Conservation (phyloP, 64 coral and sea anemone genomes). For the Pocillopora damicornis region DNA sequence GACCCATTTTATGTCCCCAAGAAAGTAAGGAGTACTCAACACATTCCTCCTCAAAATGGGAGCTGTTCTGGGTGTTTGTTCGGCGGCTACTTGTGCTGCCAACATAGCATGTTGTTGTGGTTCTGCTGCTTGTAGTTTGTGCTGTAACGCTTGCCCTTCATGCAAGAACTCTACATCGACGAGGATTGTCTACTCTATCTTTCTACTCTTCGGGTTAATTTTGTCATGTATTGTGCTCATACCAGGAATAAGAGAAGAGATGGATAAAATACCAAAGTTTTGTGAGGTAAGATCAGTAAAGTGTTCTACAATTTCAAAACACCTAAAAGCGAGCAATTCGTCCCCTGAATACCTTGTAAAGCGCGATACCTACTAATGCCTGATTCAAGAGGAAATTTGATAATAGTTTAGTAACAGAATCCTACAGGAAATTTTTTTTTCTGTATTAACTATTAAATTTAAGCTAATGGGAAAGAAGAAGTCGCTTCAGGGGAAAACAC, state of each 20-base stretch:
- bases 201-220: constrained; percentile 79
- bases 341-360: no score
- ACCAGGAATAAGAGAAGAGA: constrained; percentile 73
- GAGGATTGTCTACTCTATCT: constrained; percentile 80
- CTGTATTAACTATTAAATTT: no score
- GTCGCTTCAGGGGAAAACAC: no score
- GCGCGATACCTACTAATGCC: no score
- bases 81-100: constrained; percentile 77
- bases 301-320: neutral
- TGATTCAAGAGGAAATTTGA: no score
- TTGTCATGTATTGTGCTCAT: constrained; percentile 74
- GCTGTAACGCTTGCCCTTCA: constrained; percentile 74
- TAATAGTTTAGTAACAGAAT: no score
- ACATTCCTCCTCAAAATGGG: constrained; percentile 48
- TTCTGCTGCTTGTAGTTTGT: constrained; percentile 71
- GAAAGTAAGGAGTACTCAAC: neutral
- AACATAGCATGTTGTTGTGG: constrained; percentile 87
- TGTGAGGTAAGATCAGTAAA: constrained; percentile 63
- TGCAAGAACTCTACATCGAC: constrained; percentile 86
- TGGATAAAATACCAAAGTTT: constrained; percentile 73
- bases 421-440: no score
- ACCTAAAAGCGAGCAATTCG: no score
- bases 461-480: no score
- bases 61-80: constrained; percentile 73
- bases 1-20: neutral